Evolutionary conservation across 2,797 vertebrate genomes (phyloP).

Genomic region (Adelosebastes latens): DNA sequence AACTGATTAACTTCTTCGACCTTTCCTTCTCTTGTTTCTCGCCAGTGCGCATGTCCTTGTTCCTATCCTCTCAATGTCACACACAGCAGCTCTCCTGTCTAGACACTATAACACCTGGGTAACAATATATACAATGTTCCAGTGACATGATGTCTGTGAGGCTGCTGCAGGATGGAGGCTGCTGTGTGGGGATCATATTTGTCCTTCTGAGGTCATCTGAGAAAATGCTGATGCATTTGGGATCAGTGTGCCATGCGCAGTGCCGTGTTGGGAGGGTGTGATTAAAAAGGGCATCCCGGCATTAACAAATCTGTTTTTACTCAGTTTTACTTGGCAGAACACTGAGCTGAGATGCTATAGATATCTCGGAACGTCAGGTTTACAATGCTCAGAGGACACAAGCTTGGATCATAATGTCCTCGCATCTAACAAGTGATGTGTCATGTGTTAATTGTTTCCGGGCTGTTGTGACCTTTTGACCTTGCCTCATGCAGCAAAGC

Average conservation of each 20-base stretch:
- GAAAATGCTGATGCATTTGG: constrained; percentile 58
- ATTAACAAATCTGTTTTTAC: too few relatives aligned
- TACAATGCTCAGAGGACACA: background rate
- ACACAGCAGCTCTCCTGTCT: background rate
- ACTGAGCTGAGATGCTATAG: too few relatives aligned
- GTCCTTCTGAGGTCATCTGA: constrained; percentile 61
- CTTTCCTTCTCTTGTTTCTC: constrained; percentile 48
- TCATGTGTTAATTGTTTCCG: background rate
- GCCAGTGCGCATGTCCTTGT: constrained; percentile 60
- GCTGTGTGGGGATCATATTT: background rate
- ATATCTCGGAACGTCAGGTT: background rate
- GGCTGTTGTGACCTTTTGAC: constrained; percentile 65
- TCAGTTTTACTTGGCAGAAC: background rate
- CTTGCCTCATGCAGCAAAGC: constrained; percentile 67
- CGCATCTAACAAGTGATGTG: background rate
- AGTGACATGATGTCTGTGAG: background rate
- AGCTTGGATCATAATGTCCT: background rate
- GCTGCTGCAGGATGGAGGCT: background rate
- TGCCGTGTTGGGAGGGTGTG: constrained; percentile 3
- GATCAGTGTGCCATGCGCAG: constrained; percentile 50
- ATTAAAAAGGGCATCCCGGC: background rate
- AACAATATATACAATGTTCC: background rate
- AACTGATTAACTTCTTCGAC: constrained; percentile 65
- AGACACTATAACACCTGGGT: constrained; percentile 21
- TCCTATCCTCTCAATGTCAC: constrained; percentile 61